phyloP scores from a whole-genome alignment of 1,140 invertebrate genomes.

The Tenebrio molitor region DNA sequence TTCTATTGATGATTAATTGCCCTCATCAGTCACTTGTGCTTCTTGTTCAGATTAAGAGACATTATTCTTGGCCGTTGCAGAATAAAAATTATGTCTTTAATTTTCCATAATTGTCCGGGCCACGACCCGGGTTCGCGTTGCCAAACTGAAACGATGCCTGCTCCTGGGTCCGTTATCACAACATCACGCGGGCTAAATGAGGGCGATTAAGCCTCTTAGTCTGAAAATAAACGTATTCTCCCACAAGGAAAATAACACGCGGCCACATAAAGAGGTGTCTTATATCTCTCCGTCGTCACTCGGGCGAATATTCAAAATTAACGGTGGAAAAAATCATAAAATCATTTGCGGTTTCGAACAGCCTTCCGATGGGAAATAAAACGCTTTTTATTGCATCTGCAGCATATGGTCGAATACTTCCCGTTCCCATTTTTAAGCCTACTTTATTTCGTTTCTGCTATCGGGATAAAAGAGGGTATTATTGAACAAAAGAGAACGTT shows the following conservation, averaged over 20 bases:
- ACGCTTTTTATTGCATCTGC: slow-evolving; percentile 20
- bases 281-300: background rate
- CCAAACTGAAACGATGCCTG: background rate
- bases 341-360: slow-evolving; percentile 12
- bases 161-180: slow-evolving; percentile 15
- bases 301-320: slow-evolving; percentile 12
- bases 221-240: slow-evolving; percentile 14
- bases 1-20: too few species aligned
- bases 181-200: background rate
- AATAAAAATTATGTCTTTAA: background rate
- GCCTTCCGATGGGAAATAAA: slow-evolving; percentile 9
- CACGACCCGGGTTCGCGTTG: background rate
- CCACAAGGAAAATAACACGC: slow-evolving; percentile 5
- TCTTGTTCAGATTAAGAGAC: too few species aligned
- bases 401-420: slow-evolving; percentile 15
- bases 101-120: background rate
- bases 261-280: slow-evolving; percentile 5
- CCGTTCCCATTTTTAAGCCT: slow-evolving; percentile 24
- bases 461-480: slow-evolving; percentile 22
- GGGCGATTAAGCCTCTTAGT: slow-evolving; percentile 3
- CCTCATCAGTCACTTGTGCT: too few species aligned
- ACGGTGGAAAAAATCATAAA: slow-evolving; percentile 7
- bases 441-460: slow-evolving; percentile 21
- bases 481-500: slow-evolving; percentile 17
- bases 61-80: too few species aligned